Base-by-base conservation (phyloP, 2,888 invertebrate genomes). In the Tetranychus truncatus region DNA sequence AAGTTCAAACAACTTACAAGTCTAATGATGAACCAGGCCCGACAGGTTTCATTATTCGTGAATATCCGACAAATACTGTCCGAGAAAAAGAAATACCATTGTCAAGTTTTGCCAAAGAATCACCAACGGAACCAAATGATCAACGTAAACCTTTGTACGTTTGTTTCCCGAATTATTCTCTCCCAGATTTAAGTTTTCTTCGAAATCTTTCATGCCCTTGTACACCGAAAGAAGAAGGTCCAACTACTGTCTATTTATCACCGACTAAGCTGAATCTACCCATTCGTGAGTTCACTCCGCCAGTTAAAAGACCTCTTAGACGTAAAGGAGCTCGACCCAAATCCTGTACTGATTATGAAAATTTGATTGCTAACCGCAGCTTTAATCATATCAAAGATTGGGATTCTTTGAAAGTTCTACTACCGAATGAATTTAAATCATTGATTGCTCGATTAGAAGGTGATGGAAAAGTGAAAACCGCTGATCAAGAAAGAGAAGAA, bases 381-480 rank as follows among this genome's bases (percentile, higher is more conserved):
- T 88, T 91, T 78, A 87, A 88, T 69, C 93, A 94, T 81, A 89
- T 95, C 9, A 88, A 89, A 81, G 95, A 95, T 83, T 95, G 95
- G 95, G 91, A 92, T 80, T 94, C 93, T 0, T 84, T 95, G 74
- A 91, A 91, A 80, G 89, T 94, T 79, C 85, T 95, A 73, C 84
- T 95, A 78, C 95, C 95, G 5, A 85, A 86, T 78, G 92, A 95
- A 77, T 77, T 80, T 65, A 79, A 78, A 75, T 20, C 66, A 34
- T 44, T 74, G 15, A 67, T 74, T 34, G 73, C 24, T 20, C 73
- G 73, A 15, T 18, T 73, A 11, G 34, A 55, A 44, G 72, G 72
- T 45, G 45, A 20, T 18, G 20, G 66, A 20, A 18, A 66, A 18
- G 6, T 18, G 18, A n/a, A 18, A 20, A n/a, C 66, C 18, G 66